Conservation (phyloP, 2,797 vertebrate genomes). For the Babyrousa celebensis region DNA sequence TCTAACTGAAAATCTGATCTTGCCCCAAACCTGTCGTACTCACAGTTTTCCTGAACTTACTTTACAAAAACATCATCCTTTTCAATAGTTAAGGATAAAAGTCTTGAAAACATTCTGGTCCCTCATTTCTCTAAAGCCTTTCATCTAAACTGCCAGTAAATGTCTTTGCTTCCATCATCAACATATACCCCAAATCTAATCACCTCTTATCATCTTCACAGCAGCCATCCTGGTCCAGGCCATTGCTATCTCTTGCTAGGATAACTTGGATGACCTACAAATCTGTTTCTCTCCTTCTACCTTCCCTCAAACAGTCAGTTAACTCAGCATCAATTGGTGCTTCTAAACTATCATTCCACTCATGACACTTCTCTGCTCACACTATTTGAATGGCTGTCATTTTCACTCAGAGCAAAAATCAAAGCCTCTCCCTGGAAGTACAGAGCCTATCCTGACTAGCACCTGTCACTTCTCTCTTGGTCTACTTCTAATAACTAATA, state of each 20-base stretch:
- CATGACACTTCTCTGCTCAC: neutral
- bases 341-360: neutral
- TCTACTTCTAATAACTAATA: neutral
- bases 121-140: neutral
- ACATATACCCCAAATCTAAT: neutral
- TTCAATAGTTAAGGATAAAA: neutral
- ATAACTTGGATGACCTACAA: neutral
- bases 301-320: neutral
- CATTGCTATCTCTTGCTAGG: neutral
- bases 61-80: neutral
- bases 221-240: neutral
- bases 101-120: neutral
- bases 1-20: neutral
- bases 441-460: neutral
- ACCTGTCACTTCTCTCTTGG: neutral
- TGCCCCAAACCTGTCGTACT: neutral
- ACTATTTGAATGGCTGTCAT: neutral
- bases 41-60: neutral
- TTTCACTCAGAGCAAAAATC: neutral
- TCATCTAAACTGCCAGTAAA: neutral
- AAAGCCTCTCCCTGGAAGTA: accelerated
- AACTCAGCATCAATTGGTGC: neutral
- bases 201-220: neutral
- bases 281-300: neutral
- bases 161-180: neutral